Base-by-base conservation (phyloP, 2,888 invertebrate genomes). In the Orthosia gothica region DNA sequence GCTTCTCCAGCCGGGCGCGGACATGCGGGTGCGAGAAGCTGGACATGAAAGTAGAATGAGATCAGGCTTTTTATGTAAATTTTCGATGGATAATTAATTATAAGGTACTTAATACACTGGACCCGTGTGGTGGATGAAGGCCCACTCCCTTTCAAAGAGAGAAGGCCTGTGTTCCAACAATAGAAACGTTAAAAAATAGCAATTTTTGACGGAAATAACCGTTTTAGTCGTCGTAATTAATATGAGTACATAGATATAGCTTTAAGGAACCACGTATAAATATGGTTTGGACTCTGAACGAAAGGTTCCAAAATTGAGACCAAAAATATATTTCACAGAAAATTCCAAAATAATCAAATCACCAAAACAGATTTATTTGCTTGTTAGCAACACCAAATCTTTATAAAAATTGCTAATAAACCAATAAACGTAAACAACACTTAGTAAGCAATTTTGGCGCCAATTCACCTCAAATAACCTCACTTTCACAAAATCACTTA, bases 1-100 rank as follows among this genome's bases (percentile, higher is more conserved):
- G 96, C 93, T 97, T 97, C 93, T 98, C 98, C 88, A 98, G 93
- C 32, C 97, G 97, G 63, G 97, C 97, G 72, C 97, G 97, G 75
- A 97, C 97, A 89, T 97, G 97, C 57, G 97, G 97, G 91, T 97
- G 97, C 90, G 97, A 95, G 94, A 98, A 97, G 92, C 97, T 98
- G 91, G 4, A 71, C 75, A 69, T 59, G 11, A 54, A 54, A 1
- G 13, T 50, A 45, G 1, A 45, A 40, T 58, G 18, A 40, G 18
- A 58, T 13, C 18, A 11, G 11, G 18, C 32, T 58, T 32, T 32
- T 12, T 9, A 40, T 40, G 9, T 40, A 0, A 32, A 58, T n/a
- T 5, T 58, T 40, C 15, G 55, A 54, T 3, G n/a, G 12, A 52
- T 40, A 40, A 40, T 40, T 40, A 40, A 40, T 40, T 40, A 40